Evolutionary conservation across 2,888 invertebrate species (phyloP).

Genomic region (Pandemis corylana): DNA sequence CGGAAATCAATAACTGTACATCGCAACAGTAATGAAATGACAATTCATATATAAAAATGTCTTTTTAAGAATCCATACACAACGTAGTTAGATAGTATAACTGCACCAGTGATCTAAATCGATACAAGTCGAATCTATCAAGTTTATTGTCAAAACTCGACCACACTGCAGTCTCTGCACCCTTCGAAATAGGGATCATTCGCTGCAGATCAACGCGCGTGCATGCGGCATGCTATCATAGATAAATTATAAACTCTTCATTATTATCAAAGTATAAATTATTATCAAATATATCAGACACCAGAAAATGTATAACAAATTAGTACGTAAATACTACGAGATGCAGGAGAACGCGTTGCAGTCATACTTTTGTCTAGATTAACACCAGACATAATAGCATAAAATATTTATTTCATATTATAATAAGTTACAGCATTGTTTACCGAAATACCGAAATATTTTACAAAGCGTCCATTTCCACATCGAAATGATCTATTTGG

Average conservation of each 20-base stretch:
- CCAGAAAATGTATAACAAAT: not conserved
- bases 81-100: not conserved
- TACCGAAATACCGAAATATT: no score
- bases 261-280: not conserved
- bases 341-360: not conserved
- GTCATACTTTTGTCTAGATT: not conserved
- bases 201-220: not conserved
- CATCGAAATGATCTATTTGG: no score
- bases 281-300: not conserved
- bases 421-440: no score
- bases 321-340: not conserved
- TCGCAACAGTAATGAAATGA: constrained; percentile 7
- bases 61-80: constrained; percentile 14
- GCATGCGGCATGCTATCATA: not conserved
- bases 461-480: no score
- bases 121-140: constrained; percentile 22
- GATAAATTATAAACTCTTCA: not conserved
- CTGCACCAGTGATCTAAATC: constrained; percentile 10
- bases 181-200: not conserved
- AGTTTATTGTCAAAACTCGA: constrained; percentile 36
- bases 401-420: not conserved
- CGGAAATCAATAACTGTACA: constrained; percentile 25
- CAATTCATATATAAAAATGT: constrained; percentile 28
- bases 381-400: not conserved
- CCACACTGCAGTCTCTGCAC: constrained; percentile 9